Percentiles rank a stretch among this genome's conserved stretches.
These are phyloP conservation scores for Pseudoatta argentina DNA, from an alignment of 1,140 invertebrate genomes.

Conservation along the genomic window DNA sequence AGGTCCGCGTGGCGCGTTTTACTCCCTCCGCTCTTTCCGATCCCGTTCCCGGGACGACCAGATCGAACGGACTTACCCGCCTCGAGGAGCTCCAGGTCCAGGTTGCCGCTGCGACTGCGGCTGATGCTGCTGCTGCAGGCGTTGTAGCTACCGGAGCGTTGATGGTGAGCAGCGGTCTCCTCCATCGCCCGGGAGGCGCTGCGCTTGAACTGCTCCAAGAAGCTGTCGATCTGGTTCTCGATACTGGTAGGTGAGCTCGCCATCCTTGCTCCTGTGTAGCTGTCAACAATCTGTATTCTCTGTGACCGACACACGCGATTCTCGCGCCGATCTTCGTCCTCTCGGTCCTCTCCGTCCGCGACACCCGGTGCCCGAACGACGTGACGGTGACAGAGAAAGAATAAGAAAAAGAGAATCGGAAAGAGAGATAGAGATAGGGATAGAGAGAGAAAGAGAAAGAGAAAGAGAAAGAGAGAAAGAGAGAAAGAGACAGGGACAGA, in stretches of 20 bases:
- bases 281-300: neutral
- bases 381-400: neutral
- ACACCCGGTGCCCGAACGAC: constrained; percentile 4
- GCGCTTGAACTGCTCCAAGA: constrained; percentile 92
- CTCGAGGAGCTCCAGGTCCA: constrained; percentile 84
- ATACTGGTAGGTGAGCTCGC: constrained; percentile 90
- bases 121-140: constrained; percentile 81
- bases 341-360: neutral
- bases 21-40: neutral
- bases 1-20: neutral
- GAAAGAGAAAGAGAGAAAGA: neutral
- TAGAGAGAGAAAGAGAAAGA: neutral
- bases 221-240: constrained; percentile 93
- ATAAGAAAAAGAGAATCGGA: neutral
- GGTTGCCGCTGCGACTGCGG: constrained; percentile 82
- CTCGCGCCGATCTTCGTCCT: constrained; percentile 27
- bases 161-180: constrained; percentile 79
- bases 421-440: constrained; percentile 23
- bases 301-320: constrained; percentile 43
- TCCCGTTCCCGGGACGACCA: neutral
- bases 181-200: constrained; percentile 92
- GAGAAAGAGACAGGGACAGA: neutral
- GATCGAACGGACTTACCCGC: constrained; percentile 79
- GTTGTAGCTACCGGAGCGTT: constrained; percentile 77
- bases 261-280: constrained; percentile 83